Evolutionary conservation across 2,888 invertebrate genomes (phyloP), one percentile per base, ranked within the genome.

Genomic region (Scaptodrosophila latifasciaeformis): DNA sequence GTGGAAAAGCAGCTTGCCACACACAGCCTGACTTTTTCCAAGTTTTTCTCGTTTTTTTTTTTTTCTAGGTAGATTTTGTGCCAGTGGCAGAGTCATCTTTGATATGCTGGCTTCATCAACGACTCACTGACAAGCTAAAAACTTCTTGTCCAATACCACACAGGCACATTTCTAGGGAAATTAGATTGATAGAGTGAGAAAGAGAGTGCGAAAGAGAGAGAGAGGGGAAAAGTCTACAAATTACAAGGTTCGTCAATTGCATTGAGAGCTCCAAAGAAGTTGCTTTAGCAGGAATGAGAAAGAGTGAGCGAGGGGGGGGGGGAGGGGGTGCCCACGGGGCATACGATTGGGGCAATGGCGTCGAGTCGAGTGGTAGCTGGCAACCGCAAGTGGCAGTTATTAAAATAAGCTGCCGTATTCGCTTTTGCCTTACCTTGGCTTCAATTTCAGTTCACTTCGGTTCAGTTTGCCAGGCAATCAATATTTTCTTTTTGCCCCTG

Each of bases 361-460:
- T 30, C 12, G 12, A n/a, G 30, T 30, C 12, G 30, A 4, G 10
- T 30, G 30, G 10, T 12, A 30, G 10, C 10, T 30, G 2, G 30
- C 30, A 30, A 4, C 6, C 13, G 24, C 43, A 44, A 61, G 62
- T 62, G 62, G 57, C 52, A 62, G 62, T 62, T 62, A 62, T 62
- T 62, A 62, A 49, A 62, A 50, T 37, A 57, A 47, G 52, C 49
- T 49, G 19, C 50, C 43, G 54, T 44, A 49, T 49, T 21, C 18
- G 43, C 31, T 29, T n/a, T 31, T 37, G 19, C 46, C 34, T 34
- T 13, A 15, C 13, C 13, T 34, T 13, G 34, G 43, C 43, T 56
- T 45, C 56, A 47, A 58, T 40, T 37, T 48, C 42, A 29, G 47
- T 21, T 40, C n/a, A n/a, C n/a, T n/a, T n/a, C n/a, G n/a, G n/a